These are phyloP conservation scores for Lymantria monacha DNA, from an alignment of 2,888 invertebrate species.

Conservation along the genomic window DNA sequence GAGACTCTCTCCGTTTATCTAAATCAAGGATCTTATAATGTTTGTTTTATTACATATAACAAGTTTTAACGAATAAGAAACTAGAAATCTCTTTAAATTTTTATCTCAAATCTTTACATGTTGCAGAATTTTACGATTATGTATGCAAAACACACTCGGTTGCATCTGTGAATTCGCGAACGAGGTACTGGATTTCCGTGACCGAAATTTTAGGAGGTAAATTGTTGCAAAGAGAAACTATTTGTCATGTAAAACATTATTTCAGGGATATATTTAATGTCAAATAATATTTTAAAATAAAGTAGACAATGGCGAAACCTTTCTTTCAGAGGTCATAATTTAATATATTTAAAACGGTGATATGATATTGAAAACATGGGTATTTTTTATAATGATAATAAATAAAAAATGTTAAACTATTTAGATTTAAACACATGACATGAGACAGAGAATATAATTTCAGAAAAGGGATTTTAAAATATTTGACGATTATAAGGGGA, in stretches of 20 bases:
- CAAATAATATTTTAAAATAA: too few relatives aligned
- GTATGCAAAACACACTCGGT: slow-evolving; percentile 36
- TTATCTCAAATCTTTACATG: slow-evolving; percentile 27
- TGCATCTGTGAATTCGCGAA: slow-evolving; percentile 34
- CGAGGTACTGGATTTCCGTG: slow-evolving; percentile 42
- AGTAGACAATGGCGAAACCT: too few relatives aligned
- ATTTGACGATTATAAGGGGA: too few relatives aligned
- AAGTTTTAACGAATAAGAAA: neutral
- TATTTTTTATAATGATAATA: too few relatives aligned
- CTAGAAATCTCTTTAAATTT: neutral
- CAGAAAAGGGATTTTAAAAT: too few relatives aligned
- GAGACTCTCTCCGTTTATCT: slow-evolving; percentile 6
- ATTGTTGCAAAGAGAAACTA: slow-evolving; percentile 2
- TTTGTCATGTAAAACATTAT: neutral
- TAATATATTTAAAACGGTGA: too few relatives aligned
- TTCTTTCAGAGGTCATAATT: too few relatives aligned
- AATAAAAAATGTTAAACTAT: too few relatives aligned
- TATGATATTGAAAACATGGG: too few relatives aligned
- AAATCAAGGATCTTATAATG: neutral
- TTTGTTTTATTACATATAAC: neutral
- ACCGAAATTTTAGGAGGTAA: slow-evolving; percentile 47
- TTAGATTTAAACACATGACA: too few relatives aligned
- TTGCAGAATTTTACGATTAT: slow-evolving; percentile 30
- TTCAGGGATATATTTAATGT: neutral
- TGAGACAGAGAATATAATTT: too few relatives aligned